Conservation (phyloP, 2,888 invertebrate species). For the Pachliopta kotzebuea region DNA sequence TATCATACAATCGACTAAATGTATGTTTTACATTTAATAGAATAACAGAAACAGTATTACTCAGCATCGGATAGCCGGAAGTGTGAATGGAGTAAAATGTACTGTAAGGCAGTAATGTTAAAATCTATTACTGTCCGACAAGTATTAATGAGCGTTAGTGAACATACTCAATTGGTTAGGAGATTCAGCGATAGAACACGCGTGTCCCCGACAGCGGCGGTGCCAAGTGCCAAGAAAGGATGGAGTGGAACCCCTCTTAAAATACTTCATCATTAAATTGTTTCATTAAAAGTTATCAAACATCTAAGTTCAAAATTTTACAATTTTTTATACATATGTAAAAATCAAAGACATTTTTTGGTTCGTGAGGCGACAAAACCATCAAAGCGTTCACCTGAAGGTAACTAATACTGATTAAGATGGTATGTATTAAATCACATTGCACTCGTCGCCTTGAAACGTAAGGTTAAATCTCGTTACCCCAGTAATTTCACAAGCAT, state of each 20-base stretch:
- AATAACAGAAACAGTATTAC: not conserved
- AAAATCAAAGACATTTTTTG: not conserved
- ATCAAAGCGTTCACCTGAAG: too few species aligned
- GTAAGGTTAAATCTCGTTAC: too few species aligned
- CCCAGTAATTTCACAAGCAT: too few species aligned
- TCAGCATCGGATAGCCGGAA: not conserved
- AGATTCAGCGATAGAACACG: constrained; percentile 69
- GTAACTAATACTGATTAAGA: too few species aligned
- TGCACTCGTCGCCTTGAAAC: too few species aligned
- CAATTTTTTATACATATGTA: not conserved
- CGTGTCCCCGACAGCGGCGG: constrained; percentile 56
- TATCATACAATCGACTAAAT: not conserved
- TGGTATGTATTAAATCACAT: too few species aligned
- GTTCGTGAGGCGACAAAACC: too few species aligned
- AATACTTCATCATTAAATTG: constrained; percentile 2
- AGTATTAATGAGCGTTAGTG: constrained; percentile 25
- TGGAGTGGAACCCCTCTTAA: constrained; percentile 40
- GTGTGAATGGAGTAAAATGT: not conserved
- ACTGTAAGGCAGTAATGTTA: not conserved
- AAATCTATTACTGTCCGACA: constrained; percentile 10
- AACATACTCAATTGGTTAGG: constrained; percentile 36
- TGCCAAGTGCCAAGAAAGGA: constrained; percentile 42
- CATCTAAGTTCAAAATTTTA: not conserved
- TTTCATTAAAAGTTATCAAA: not conserved
- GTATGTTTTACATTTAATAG: constrained; percentile 16